Base-by-base conservation (phyloP, 2,113 vertebrate genomes). In the Microtus ochrogaster region DNA sequence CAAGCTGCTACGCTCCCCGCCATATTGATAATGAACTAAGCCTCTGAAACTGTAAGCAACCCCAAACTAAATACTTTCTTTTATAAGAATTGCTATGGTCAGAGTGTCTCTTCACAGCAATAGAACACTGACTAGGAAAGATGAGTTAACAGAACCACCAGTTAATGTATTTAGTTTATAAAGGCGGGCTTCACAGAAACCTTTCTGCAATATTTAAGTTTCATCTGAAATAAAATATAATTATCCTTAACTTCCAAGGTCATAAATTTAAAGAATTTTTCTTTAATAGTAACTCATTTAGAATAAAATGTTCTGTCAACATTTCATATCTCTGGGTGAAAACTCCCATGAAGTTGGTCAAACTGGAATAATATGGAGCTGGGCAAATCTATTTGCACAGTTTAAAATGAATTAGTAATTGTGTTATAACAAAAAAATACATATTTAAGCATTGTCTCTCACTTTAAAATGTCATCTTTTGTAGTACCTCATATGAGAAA, bases 361-460 rank as follows among this genome's bases (percentile, higher is more conserved):
- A 33, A 79, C 7, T 84, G 63, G 90, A 94, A 76, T 88, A 96
- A 95, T 84, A 81, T 61, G 83, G 41, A 72, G 33, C 70, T 96
- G 30, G 44, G 30, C 39, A 96, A 83, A 77, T 87, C 90, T 90
- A 36, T 83, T 89, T 94, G 84, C 68, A 91, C 73, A 76, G 82
- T 79, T 77, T 65, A 77, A 94, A 97, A 82, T 83, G 82, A 96
- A 16, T 78, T 88, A 92, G 79, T 39, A 82, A 73, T 58, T 95
- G 65, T 28, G 22, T 89, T 74, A 91, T 33, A 83, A 49, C 28
- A 66, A 87, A 12, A 12, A 16, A 77, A 21, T 21, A 58, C 44
- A 74, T 65, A 72, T 55, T 90, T 92, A 49, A 74, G 47, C 82
- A 86, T 89, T 58, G n/a, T 76, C 24, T 44, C 3, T 89, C 47